Conservation (phyloP, 2,113 vertebrate species). For the Prunella himalayana region DNA sequence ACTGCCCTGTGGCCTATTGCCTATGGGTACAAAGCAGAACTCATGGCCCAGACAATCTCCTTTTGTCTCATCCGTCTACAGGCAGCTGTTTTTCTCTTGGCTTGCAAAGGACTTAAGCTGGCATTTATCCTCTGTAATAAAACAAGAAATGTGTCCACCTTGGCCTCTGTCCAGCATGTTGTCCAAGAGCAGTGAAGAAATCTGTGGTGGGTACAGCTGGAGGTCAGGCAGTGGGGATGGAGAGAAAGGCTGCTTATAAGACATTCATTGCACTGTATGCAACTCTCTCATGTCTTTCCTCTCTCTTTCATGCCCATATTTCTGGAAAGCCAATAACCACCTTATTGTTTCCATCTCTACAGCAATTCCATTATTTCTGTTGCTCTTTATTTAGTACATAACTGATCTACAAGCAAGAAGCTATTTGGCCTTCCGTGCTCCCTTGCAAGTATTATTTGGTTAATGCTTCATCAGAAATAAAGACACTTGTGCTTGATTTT, state of each 20-base stretch:
- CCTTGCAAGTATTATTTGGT: background rate
- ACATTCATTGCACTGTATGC: background rate
- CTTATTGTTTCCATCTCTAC: background rate
- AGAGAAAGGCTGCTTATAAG: background rate
- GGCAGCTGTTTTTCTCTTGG: slow-evolving; percentile 15
- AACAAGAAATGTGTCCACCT: slow-evolving; percentile 26
- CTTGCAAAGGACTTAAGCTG: background rate
- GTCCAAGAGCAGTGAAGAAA: background rate
- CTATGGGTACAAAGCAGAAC: background rate
- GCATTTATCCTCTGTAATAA: background rate
- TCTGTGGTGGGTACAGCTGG: background rate
- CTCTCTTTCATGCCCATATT: background rate
- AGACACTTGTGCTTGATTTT: background rate
- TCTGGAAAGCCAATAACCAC: background rate
- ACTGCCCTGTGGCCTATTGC: background rate
- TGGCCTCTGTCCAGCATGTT: slow-evolving; percentile 29
- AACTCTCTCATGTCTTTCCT: background rate
- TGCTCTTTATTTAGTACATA: slow-evolving; percentile 13
- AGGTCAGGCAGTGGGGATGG: background rate
- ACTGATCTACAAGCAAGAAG: slow-evolving; percentile 6
- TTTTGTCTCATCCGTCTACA: slow-evolving; percentile 18
- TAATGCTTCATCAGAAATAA: slow-evolving; percentile 20
- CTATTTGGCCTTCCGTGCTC: slow-evolving; percentile 17
- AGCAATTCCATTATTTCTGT: slow-evolving; percentile 3
- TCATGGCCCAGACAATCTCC: background rate